Conservation (phyloP, 2,113 vertebrate genomes). For the Scortum barcoo region DNA sequence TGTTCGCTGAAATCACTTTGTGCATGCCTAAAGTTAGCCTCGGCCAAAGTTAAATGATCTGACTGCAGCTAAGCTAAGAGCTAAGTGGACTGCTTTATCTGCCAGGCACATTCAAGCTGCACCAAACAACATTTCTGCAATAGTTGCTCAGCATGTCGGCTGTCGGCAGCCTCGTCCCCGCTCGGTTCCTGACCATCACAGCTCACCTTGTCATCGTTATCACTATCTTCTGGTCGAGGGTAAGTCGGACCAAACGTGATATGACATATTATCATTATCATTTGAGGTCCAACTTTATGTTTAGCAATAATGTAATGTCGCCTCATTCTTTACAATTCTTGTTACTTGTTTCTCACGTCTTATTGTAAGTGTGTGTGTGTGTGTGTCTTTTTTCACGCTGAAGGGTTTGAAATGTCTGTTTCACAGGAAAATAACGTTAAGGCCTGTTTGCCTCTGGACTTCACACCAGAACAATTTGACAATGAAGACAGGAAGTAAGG, state of each 20-base stretch:
- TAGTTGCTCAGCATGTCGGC: conserved; percentile 80
- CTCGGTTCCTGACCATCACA: conserved; percentile 89
- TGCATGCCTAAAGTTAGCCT: not conserved
- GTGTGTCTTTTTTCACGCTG: not conserved
- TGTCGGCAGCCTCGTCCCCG: conserved; percentile 86
- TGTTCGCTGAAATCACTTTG: not conserved
- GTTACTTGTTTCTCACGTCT: not conserved
- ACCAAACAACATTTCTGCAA: not conserved
- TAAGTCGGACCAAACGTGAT: conserved; percentile 65
- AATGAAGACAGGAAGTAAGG: conserved; percentile 87
- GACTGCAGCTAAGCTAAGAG: not conserved
- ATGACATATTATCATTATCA: not conserved
- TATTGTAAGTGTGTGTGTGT: not conserved
- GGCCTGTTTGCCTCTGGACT: conserved; percentile 88
- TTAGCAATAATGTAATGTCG: not conserved
- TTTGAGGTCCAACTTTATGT: not conserved
- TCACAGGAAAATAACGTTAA: conserved; percentile 88
- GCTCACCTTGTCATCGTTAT: conserved; percentile 92
- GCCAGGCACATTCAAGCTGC: not conserved
- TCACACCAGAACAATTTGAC: conserved; percentile 85
- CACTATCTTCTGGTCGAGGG: conserved; percentile 93
- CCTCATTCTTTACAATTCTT: not conserved
- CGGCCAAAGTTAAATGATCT: not conserved
- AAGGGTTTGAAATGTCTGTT: conserved; percentile 19
- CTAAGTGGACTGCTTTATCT: not conserved